phyloP scores from a whole-genome alignment of 2,797 vertebrate genomes.

The Peromyscus aztecus region DNA sequence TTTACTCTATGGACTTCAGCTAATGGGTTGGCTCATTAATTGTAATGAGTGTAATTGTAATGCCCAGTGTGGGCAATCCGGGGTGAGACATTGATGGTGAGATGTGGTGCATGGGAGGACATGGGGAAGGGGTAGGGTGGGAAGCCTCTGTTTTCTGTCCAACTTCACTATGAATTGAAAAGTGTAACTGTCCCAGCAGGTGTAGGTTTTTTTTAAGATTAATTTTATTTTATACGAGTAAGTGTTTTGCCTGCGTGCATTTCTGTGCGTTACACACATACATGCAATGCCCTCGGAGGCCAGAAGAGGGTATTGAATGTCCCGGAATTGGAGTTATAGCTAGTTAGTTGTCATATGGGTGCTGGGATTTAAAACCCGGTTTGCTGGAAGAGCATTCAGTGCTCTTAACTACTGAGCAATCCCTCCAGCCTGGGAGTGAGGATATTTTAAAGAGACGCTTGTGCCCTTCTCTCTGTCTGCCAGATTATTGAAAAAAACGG shows the following conservation, averaged over 20 bases:
- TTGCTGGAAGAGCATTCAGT: neutral
- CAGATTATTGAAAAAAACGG: neutral
- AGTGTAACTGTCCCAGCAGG: neutral
- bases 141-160: neutral
- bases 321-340: neutral
- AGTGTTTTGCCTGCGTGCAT: neutral
- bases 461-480: neutral
- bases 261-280: neutral
- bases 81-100: rapidly evolving
- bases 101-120: rapidly evolving
- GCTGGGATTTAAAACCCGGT: neutral
- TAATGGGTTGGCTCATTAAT: neutral
- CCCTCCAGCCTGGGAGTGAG: neutral
- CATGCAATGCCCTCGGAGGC: neutral
- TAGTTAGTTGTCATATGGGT: neutral
- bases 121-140: too few relatives aligned
- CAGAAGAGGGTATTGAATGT: neutral
- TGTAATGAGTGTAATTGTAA: too few relatives aligned
- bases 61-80: neutral
- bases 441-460: neutral
- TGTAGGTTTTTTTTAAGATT: neutral
- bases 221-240: neutral
- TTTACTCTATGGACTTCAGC: neutral
- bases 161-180: neutral
- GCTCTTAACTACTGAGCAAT: neutral